Base-by-base conservation (phyloP, 2,113 vertebrate genomes). In the Phocoena sinus region DNA sequence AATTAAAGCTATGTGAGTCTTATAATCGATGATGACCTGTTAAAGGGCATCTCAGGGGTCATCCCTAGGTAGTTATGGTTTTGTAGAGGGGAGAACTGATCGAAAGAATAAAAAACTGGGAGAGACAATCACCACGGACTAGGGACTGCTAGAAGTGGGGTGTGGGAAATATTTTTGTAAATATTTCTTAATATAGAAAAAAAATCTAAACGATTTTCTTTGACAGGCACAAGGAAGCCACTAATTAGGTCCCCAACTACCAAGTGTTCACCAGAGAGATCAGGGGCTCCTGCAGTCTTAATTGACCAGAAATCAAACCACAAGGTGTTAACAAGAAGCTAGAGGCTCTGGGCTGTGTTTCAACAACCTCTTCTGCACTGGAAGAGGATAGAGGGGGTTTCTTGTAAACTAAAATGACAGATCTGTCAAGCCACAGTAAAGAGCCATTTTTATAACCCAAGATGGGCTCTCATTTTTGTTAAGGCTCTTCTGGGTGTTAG, bases 281-380 rank as follows among this genome's bases (percentile, higher is more conserved):
- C 50, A 76, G 20, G 44, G 65, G 23, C 71, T 86, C 65, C 62
- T 36, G 14, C 4, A 56, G 58, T 44, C 74, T 44, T 62, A 74
- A 76, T 2, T 56, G 50, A 93, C 56, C 73, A 94, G 58, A 89
- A 93, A 68, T 80, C 85, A 89, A 94, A 73, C 71, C 77, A 89
- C 26, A 84, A 28, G 9, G 38, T 68, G 18, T 81, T 41, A 62
- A 81, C 36, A 74, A 38, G 50, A 85, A 63, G 28, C 77, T 36
- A 88, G 62, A 63, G 50, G 23, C 36, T 88, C 68, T 71, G 9
- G 73, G 28, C 44, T 94, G 79, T 84, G 23, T 47, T 62, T 95
- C 33, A 62, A 41, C 47, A 50, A 73, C 21, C 31, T 85, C 58
- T 62, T 81, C 79, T 81, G 50, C 23, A 36, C 58, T 56, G 58